Percentiles rank a stretch among this genome's conserved stretches.
Conservation (phyloP, 2,797 vertebrate species). For the Gymnoscopelus microlampas region DNA sequence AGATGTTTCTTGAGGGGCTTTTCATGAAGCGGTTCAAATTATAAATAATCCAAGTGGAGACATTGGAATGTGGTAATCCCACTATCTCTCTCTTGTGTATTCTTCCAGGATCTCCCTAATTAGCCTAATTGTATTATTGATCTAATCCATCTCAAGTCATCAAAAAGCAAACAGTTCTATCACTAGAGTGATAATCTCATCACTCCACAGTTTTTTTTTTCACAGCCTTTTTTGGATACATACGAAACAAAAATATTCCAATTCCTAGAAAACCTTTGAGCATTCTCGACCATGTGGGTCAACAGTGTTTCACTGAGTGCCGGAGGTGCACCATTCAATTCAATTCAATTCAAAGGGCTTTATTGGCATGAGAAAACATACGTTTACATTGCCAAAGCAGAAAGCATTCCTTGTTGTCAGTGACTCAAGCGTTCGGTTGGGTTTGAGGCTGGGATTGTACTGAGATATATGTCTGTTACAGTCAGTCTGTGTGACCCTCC, state of each 20-base stretch:
- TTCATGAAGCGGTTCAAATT: slow-evolving; percentile 12
- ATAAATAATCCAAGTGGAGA: slow-evolving; percentile 21
- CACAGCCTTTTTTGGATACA: background rate
- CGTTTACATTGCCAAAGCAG: too few relatives aligned
- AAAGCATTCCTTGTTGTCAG: slow-evolving; percentile 29
- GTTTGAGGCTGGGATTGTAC: slow-evolving; percentile 33
- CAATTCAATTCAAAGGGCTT: too few relatives aligned
- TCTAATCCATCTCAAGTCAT: slow-evolving; percentile 16
- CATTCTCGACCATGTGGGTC: slow-evolving; percentile 22
- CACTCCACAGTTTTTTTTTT: background rate
- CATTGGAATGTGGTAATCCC: slow-evolving; percentile 11
- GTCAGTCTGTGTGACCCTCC: slow-evolving; percentile 44
- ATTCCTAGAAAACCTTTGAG: background rate
- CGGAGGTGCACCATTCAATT: slow-evolving; percentile 30
- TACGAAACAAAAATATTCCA: background rate
- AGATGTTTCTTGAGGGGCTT: background rate
- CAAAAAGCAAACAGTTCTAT: slow-evolving; percentile 7
- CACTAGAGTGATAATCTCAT: background rate
- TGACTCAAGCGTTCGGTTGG: background rate
- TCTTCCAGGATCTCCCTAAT: slow-evolving; percentile 24
- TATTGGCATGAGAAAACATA: too few relatives aligned
- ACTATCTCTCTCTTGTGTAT: slow-evolving; percentile 26
- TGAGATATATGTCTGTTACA: slow-evolving; percentile 39
- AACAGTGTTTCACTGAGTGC: slow-evolving; percentile 38
- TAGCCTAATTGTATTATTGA: background rate